A percentile compares a stretch with the other conserved stretches of the same genome.
Conservation (phyloP, 2,888 invertebrate species). For the Melanargia galathea region DNA sequence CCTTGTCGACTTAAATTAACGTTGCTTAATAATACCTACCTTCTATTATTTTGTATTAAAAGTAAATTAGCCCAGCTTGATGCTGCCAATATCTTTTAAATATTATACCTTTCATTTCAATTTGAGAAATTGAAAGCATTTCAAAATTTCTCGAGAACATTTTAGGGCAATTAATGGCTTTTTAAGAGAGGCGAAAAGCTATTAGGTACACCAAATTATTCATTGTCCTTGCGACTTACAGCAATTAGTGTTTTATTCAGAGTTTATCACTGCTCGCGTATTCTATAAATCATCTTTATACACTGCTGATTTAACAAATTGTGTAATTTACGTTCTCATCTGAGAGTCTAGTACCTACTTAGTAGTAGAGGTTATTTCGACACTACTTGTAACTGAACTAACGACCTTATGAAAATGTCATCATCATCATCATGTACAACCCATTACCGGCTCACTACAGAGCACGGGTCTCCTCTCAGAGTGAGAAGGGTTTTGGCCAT, state of each 20-base stretch:
- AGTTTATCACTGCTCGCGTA: conserved; percentile 3
- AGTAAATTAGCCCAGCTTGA: conserved; percentile 16
- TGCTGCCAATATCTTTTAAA: conserved; percentile 22
- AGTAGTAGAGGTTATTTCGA: too few species aligned
- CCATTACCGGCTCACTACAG: too few species aligned
- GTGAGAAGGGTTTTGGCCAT: too few species aligned
- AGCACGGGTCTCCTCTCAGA: too few species aligned
- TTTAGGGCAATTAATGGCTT: conserved; percentile 25
- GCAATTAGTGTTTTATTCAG: conserved; percentile 17
- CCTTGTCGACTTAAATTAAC: too few species aligned
- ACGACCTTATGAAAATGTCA: too few species aligned
- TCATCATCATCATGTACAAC: too few species aligned
- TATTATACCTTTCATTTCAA: conserved; percentile 16
- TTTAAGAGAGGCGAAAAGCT: conserved; percentile 36
- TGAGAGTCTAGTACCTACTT: too few species aligned
- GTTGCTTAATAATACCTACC: too few species aligned
- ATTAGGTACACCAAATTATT: conserved; percentile 45
- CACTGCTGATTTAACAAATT: background rate
- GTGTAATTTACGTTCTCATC: too few species aligned
- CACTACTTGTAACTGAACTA: too few species aligned
- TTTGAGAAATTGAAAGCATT: conserved; percentile 17
- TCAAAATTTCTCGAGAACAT: conserved; percentile 15
- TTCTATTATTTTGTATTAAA: conserved; percentile 4
- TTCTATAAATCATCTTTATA: background rate
- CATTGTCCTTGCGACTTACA: conserved; percentile 17